These are phyloP conservation scores for Caenorhabditis sp. DNA, from an alignment of 2,888 invertebrate genomes.

Conservation along the genomic window DNA sequence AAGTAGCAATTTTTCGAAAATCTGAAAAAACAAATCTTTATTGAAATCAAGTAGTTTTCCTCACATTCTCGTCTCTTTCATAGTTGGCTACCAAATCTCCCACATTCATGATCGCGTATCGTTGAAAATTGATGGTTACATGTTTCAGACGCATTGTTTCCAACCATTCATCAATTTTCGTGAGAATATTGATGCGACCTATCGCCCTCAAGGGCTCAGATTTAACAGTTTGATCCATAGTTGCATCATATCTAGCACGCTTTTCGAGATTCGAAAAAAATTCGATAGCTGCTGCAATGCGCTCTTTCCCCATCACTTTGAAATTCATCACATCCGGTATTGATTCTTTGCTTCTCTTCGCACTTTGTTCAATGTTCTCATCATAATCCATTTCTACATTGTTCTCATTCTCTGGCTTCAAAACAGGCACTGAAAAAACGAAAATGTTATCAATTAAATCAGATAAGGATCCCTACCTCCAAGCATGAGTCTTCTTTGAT, in stretches of 20 bases:
- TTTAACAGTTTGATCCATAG: not conserved
- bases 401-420: not conserved
- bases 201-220: not conserved
- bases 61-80: not conserved
- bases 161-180: conserved; percentile 8
- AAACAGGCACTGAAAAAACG: not conserved
- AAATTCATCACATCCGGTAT: not conserved
- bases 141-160: not conserved
- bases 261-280: not conserved
- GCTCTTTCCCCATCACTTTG: not conserved
- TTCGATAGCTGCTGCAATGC: not conserved
- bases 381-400: conserved; percentile 6
- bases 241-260: not conserved
- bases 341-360: not conserved
- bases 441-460: not conserved
- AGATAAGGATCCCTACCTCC: not conserved
- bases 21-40: not conserved
- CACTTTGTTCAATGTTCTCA: not conserved
- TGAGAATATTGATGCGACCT: not conserved
- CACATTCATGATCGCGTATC: not conserved
- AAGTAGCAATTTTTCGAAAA: conserved; percentile 15
- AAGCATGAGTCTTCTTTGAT: conserved; percentile 5
- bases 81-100: conserved; percentile 3
- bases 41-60: not conserved
- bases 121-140: not conserved